Evolutionary conservation across 2,888 invertebrate genomes (phyloP), one percentile per base, ranked within the genome.

Genomic region (Drosophila vallismaia): DNA sequence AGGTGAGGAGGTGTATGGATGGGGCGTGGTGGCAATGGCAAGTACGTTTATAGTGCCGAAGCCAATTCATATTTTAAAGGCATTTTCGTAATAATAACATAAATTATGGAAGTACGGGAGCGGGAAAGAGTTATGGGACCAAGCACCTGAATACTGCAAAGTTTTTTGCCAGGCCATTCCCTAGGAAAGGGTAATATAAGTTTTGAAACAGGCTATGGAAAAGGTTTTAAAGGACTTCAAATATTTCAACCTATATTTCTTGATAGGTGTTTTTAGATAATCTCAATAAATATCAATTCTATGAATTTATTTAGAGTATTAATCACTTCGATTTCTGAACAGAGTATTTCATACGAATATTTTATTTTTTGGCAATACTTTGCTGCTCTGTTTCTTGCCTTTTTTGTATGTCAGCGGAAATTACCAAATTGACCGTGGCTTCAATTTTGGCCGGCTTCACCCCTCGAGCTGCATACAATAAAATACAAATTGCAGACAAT

Each of bases 371-470:
- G 42, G n/a, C 31, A 33, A 19, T 44, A 9, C 38, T 48, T 42
- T 8, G 48, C 36, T 19, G 52, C 19, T 33, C 28, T 24, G 12
- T 33, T 42, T 33, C 26, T 36, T 19, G 26, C 12, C 36, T 50
- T 54, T 78, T 74, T 75, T 71, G 74, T 74, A 71, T 80, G 76
- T 76, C 76, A 77, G 74, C 82, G 88, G 87, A 84, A 80, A 84
- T 80, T 74, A 54, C 75, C 74, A 84, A 85, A 85, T 85, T 86
- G 85, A 76, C 88, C 85, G 81, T 88, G 85, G 85, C 88, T 86
- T 75, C 76, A 78, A 76, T 88, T 84, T 73, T 72, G 49, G 42
- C 60, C 52, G 42, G 60, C 66, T 58, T 31, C 44, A 8, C 28
- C 19, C 38, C 12, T 9, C 52, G n/a, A 52, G 9, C 58, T 57